Percentiles rank a stretch among this genome's conserved stretches.
Conservation (phyloP, 1,140 invertebrate species). For the Diorhabda elongata region DNA sequence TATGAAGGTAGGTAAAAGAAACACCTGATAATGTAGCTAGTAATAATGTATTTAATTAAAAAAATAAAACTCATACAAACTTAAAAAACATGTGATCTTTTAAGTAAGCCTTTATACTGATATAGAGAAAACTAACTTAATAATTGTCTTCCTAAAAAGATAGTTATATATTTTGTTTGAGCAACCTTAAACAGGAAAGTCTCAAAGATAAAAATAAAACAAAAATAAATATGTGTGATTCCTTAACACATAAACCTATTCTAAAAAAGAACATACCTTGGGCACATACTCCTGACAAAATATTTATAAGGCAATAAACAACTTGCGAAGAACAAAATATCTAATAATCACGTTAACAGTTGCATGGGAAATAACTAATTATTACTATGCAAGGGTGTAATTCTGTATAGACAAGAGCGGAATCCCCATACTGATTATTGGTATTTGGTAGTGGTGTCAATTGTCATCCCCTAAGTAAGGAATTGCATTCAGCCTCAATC, state of each 20-base stretch:
- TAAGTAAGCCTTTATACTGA: neutral
- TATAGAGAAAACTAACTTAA: neutral
- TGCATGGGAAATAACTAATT: neutral
- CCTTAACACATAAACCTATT: too few species aligned
- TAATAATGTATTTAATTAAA: neutral
- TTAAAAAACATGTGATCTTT: neutral
- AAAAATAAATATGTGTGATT: too few species aligned
- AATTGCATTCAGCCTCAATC: conserved; percentile 9
- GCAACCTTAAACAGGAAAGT: too few species aligned
- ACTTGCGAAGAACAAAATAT: too few species aligned
- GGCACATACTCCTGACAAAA: too few species aligned
- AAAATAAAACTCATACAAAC: neutral
- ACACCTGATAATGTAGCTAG: neutral
- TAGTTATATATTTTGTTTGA: too few species aligned
- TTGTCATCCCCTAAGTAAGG: conserved; percentile 1
- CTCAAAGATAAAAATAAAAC: too few species aligned
- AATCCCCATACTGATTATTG: neutral
- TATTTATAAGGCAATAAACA: too few species aligned
- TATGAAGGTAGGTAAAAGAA: conserved; percentile 14
- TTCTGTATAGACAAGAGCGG: neutral
- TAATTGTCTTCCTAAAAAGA: neutral
- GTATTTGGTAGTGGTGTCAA: neutral
- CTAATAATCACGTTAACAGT: neutral
- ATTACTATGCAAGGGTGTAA: neutral
- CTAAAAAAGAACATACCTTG: too few species aligned